phyloP scores from a whole-genome alignment of 1,140 invertebrate species.

The Zaprionus kolodkinae region DNA sequence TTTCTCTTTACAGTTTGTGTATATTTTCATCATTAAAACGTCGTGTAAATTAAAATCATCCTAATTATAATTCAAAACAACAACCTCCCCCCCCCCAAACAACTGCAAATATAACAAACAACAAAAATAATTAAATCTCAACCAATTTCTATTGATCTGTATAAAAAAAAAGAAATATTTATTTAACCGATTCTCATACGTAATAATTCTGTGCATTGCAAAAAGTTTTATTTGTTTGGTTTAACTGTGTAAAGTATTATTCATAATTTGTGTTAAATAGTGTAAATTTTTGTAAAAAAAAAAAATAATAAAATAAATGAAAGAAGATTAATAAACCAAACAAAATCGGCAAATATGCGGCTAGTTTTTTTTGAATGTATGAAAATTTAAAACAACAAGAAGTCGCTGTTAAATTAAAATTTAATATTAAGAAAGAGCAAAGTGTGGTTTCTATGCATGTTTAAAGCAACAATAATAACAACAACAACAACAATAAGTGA shows the following conservation, averaged over 20 bases:
- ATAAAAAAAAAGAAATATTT: slow-evolving; percentile 44
- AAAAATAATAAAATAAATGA: slow-evolving; percentile 23
- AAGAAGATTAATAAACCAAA: slow-evolving; percentile 34
- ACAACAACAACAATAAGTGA: slow-evolving; percentile 23
- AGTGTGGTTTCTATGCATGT: slow-evolving; percentile 62
- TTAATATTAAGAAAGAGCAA: slow-evolving; percentile 61
- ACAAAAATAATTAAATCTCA: slow-evolving; percentile 46
- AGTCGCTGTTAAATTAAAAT: slow-evolving; percentile 63
- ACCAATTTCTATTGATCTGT: slow-evolving; percentile 65
- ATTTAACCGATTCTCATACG: slow-evolving; percentile 68
- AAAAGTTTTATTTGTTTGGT: slow-evolving; percentile 58
- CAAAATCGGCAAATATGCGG: slow-evolving; percentile 53
- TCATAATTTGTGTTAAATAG: slow-evolving; percentile 74
- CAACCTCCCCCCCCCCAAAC: slow-evolving; percentile 17
- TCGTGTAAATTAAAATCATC: slow-evolving; percentile 80
- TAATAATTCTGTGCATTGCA: slow-evolving; percentile 52
- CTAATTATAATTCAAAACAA: slow-evolving; percentile 73
- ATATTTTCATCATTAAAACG: slow-evolving; percentile 82
- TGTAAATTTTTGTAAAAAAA: slow-evolving; percentile 79
- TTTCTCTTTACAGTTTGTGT: slow-evolving; percentile 74
- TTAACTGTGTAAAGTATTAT: slow-evolving; percentile 77
- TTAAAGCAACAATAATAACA: slow-evolving; percentile 39
- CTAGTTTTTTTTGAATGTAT: slow-evolving; percentile 53
- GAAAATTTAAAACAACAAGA: slow-evolving; percentile 41
- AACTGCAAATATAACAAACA: slow-evolving; percentile 26